Evolutionary conservation across 2,113 vertebrate species (phyloP).

Genomic region (Panurus biarmicus): DNA sequence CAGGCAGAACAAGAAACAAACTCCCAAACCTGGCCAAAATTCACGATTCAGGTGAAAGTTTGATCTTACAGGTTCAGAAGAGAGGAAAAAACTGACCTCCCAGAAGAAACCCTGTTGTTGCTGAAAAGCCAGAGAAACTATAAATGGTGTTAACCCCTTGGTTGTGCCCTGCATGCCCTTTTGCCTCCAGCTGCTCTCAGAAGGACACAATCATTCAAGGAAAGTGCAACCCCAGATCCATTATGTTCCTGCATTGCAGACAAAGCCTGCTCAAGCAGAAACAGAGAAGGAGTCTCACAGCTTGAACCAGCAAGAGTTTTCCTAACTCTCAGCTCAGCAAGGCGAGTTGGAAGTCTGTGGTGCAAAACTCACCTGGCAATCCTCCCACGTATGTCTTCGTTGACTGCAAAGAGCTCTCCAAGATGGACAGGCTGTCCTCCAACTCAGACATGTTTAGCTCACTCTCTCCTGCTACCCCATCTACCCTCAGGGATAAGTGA

Average conservation of each 20-base stretch:
- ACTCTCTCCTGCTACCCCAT: slow-evolving; percentile 70
- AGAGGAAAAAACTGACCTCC: background rate
- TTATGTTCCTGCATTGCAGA: background rate
- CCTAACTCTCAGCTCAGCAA: background rate
- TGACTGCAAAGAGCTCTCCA: slow-evolving; percentile 58
- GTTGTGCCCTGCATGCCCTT: background rate
- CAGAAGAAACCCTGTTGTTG: background rate
- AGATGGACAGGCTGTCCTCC: slow-evolving; percentile 49
- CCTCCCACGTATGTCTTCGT: slow-evolving; percentile 84
- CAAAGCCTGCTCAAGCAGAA: background rate
- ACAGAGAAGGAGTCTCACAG: background rate
- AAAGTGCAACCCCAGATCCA: background rate
- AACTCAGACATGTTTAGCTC: slow-evolving; percentile 62
- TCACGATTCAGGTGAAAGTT: background rate
- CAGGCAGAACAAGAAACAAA: background rate
- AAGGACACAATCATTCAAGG: background rate
- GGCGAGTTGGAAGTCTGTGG: background rate
- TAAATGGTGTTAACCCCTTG: background rate
- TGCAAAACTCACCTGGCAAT: slow-evolving; percentile 78
- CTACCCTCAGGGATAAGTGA: slow-evolving; percentile 74
- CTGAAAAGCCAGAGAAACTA: background rate
- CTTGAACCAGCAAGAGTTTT: background rate
- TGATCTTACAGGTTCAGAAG: background rate
- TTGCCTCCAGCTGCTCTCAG: background rate
- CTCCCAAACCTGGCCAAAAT: background rate